Base-by-base conservation (phyloP, 2,113 vertebrate genomes). In the Choloepus hoffmanni region DNA sequence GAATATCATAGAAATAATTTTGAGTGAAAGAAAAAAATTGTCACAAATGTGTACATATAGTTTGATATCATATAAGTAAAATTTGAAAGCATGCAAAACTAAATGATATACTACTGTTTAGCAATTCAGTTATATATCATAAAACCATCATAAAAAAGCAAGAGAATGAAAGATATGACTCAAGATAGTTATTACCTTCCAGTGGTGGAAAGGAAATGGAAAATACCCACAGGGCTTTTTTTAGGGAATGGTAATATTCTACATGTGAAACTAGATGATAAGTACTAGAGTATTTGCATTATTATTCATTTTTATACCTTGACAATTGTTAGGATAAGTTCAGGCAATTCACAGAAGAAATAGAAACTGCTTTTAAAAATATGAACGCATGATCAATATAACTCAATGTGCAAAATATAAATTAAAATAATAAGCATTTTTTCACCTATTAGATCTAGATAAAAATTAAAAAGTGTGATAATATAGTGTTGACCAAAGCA, bases 21-120 rank as follows among this genome's bases (percentile, higher is more conserved):
- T 87, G 18, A 93, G 36, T 77, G 53, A 94, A 95, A 50, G 48
- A 86, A 85, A 62, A 94, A 62, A n/a, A 70, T 50, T 30, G 3
- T 79, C n/a, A 30, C 24, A 83, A 83, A 72, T 63, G 70, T 30
- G 48, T 58, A 45, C 19, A n/a, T 53, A 65, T 45, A 50, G 14
- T 48, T 93, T 84, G 13, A 77, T 87, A 43, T 84, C 28, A 73
- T 16, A 73, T 28, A 12, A 21, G 43, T 82, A 78, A 60, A 93
- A 30, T 16, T 95, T 26, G 76, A 92, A 82, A 50, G 9, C 0
- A n/a, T 36, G 18, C 1, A 94, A 48, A 89, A 65, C 7, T 85
- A 60, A 73, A 36, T 62, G 53, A 89, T 40, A 8, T 48, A 48
- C 40, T 48, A 55, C 40, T 81, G 23, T 67, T 74, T 60, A 76